Base-by-base conservation (phyloP, 1,140 invertebrate species). In the Subanguina moxae region DNA sequence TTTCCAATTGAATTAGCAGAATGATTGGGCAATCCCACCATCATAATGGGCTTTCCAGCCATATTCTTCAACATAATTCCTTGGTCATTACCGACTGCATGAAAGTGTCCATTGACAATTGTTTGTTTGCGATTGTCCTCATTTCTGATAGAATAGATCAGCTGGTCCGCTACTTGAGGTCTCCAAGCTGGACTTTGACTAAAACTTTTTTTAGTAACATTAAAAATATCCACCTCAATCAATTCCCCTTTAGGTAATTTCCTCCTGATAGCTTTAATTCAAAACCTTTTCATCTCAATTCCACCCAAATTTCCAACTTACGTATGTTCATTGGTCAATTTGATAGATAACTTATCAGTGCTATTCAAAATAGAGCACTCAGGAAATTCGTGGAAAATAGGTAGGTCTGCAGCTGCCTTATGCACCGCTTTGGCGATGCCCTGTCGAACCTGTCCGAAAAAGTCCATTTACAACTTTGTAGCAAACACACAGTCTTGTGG, bases 381-480 rank as follows among this genome's bases (percentile, higher is more conserved):
- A 5, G 74, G 74, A 28, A 76, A 76, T 27, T 77, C 75, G n/a
- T 68, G 57, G 56, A 74, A 76, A n/a, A 76, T 66, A 32, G 73
- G 71, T 48, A 45, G 64, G 27, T 76, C 74, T 1, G 68, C 62
- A 0, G 75, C 74, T 25, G 48, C 48, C 21, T 79, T 68, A 57
- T 76, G 75, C 7, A 76, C 67, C 9, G 62, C 74, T 57, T 78
- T 78, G 15, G 74, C 74, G 27, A 76, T 62, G 21, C 66, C 61
- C 23, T 52, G 48, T 3, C 48, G 48, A 8, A 52, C 48, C 15
- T 52, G 48, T 7, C 48, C 48, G 17, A 52, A 52, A 25, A 52
- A 52, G 23, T 52, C 48, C 48, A 52, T 52, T 52, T 15, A 52
- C 3, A 38, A 38, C 3, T 38, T 38, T 11, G 32, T 3, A 38